Percentiles rank a stretch among this genome's conserved stretches.
Evolutionary conservation across 1,140 invertebrate species (phyloP).

Genomic region (Sipha flava): DNA sequence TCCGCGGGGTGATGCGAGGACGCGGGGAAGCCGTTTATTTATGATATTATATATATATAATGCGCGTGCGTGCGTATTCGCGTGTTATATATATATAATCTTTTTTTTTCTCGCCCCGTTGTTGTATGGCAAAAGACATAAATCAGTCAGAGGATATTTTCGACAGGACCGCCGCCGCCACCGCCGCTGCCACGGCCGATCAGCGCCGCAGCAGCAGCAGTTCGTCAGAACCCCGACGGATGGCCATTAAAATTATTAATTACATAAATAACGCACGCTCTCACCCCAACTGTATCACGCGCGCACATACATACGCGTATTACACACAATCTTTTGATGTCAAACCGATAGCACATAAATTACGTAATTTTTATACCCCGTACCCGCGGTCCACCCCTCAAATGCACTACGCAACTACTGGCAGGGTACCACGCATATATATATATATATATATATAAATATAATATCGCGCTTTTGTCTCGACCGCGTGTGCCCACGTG

Average conservation of each 20-base stretch:
- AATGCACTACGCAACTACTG: too few relatives aligned
- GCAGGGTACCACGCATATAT: too few relatives aligned
- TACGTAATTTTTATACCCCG: slow-evolving; percentile 13
- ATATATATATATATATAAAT: too few relatives aligned
- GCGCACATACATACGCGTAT: too few relatives aligned
- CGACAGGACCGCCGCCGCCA: slow-evolving; percentile 1
- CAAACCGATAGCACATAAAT: slow-evolving; percentile 31
- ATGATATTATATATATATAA: slow-evolving; percentile 29
- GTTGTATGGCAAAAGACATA: slow-evolving; percentile 28
- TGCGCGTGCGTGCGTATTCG: neutral
- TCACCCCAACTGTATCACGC: slow-evolving; percentile 13
- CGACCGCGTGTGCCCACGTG: neutral
- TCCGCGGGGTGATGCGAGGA: neutral
- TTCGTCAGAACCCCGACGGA: slow-evolving; percentile 23
- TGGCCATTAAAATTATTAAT: slow-evolving; percentile 31
- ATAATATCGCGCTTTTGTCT: slow-evolving; percentile 1
- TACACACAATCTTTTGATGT: slow-evolving; percentile 29
- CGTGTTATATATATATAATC: neutral
- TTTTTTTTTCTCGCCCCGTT: slow-evolving; percentile 23
- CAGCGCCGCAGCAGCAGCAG: neutral
- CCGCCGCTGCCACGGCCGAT: neutral
- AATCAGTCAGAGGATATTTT: slow-evolving; percentile 32
- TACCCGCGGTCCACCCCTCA: neutral
- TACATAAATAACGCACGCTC: slow-evolving; percentile 16
- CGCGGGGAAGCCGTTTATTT: slow-evolving; percentile 21